phyloP scores from a whole-genome alignment of 2,113 vertebrate species.

The Bothrops jararaca region DNA sequence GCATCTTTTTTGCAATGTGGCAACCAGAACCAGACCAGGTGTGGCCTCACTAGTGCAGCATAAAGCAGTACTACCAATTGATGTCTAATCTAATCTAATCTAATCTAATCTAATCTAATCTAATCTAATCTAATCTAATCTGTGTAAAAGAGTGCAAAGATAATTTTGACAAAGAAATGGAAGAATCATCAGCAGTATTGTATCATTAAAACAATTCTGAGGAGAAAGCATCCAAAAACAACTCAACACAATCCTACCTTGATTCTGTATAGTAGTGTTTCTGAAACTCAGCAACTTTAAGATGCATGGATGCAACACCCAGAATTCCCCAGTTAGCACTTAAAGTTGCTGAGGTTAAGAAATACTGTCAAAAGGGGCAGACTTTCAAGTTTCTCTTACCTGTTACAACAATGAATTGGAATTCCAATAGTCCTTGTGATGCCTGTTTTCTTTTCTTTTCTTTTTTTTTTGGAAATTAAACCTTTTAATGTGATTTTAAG shows the following conservation, averaged over 20 bases:
- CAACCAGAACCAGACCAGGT: background rate
- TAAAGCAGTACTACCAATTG: background rate
- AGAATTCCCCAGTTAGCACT: background rate
- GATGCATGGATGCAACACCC: background rate
- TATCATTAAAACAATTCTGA: background rate
- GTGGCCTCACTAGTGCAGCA: background rate
- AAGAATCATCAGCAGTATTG: background rate
- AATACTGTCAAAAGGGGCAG: background rate
- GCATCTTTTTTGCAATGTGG: background rate
- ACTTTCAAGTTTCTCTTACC: background rate
- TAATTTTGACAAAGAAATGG: background rate
- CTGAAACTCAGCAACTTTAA: background rate
- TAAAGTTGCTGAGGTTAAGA: background rate
- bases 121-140: background rate
- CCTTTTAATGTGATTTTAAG: no score
- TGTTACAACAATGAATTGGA: background rate
- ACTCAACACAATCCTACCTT: background rate
- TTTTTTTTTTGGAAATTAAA: no score
- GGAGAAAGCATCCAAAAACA: background rate
- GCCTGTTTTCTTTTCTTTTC: no score
- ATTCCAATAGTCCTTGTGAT: background rate
- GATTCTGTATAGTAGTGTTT: background rate
- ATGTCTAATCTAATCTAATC: background rate
- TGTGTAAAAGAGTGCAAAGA: background rate
- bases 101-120: background rate